phyloP scores from a whole-genome alignment of 2,797 vertebrate species.

The Pseudomugil gertrudae region DNA sequence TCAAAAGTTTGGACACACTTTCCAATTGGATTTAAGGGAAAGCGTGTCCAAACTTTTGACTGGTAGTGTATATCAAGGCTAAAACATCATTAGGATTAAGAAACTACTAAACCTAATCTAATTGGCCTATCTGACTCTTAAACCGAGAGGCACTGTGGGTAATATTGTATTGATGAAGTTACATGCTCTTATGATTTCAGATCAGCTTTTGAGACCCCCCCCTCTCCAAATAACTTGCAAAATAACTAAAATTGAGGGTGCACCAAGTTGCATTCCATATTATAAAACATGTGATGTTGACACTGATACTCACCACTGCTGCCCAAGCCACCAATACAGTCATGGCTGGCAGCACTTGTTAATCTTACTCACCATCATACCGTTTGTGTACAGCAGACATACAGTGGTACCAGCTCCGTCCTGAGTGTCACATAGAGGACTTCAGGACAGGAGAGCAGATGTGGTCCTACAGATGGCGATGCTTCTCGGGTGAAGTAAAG shows the following conservation, averaged over 20 bases:
- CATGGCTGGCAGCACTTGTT: constrained; percentile 62
- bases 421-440: constrained; percentile 36
- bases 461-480: constrained; percentile 71
- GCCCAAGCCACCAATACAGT: constrained; percentile 72
- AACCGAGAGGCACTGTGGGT: background rate
- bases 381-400: constrained; percentile 34
- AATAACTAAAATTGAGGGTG: constrained; percentile 10
- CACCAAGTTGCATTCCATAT: constrained; percentile 24
- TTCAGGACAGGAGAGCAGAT: constrained; percentile 40
- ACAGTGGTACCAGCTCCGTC: constrained; percentile 39
- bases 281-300: constrained; percentile 57
- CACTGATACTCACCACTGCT: constrained; percentile 77
- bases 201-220: constrained; percentile 1
- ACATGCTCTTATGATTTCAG: constrained; percentile 3
- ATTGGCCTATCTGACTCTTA: constrained; percentile 3
- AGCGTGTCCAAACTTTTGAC: too few species aligned
- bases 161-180: background rate
- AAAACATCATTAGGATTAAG: background rate
- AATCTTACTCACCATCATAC: constrained; percentile 70
- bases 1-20: too few species aligned
- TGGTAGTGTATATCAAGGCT: too few species aligned
- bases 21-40: too few species aligned
- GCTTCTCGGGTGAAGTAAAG: constrained; percentile 52
- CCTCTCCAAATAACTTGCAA: constrained; percentile 10
- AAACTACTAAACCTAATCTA: background rate